Percentiles rank a stretch among this genome's conserved stretches.
Evolutionary conservation across 2,113 vertebrate genomes (phyloP).

Genomic region (Oryzias curvinotus): DNA sequence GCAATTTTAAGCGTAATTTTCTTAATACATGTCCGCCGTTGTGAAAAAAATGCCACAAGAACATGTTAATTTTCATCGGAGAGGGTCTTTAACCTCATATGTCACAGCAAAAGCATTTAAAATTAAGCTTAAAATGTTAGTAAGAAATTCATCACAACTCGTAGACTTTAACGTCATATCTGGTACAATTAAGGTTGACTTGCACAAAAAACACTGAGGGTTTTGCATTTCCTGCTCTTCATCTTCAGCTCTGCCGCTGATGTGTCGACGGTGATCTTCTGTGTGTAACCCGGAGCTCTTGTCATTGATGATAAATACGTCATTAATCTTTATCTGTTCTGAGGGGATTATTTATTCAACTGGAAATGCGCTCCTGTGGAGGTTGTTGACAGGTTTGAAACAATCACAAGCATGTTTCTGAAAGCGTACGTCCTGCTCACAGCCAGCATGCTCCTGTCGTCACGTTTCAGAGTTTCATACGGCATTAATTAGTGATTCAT

Average conservation of each 20-base stretch:
- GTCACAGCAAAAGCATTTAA: no score
- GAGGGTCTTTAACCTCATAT: no score
- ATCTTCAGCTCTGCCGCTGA: conserved; percentile 42
- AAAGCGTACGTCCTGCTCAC: conserved; percentile 9
- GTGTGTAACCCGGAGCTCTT: conserved; percentile 35
- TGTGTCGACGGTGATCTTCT: conserved; percentile 25
- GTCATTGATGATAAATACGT: conserved; percentile 59
- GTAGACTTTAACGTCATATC: no score
- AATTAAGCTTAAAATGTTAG: no score
- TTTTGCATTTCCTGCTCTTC: conserved; percentile 48
- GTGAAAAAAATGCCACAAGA: no score
- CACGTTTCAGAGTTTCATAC: conserved; percentile 14
- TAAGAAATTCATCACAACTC: no score
- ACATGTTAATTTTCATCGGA: no score
- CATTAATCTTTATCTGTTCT: conserved; percentile 65
- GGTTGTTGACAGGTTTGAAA: conserved; percentile 54
- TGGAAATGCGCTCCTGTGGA: conserved; percentile 43
- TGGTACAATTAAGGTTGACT: no score
- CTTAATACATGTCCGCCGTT: no score
- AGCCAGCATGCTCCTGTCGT: not conserved
- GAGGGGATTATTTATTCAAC: conserved; percentile 55
- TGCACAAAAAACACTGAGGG: conserved; percentile 24
- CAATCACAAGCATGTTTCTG: conserved; percentile 33
- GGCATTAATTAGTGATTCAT: conserved; percentile 19
- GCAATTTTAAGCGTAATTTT: no score